Conservation (phyloP, 2,888 invertebrate species). For the Punctoribates punctum region DNA sequence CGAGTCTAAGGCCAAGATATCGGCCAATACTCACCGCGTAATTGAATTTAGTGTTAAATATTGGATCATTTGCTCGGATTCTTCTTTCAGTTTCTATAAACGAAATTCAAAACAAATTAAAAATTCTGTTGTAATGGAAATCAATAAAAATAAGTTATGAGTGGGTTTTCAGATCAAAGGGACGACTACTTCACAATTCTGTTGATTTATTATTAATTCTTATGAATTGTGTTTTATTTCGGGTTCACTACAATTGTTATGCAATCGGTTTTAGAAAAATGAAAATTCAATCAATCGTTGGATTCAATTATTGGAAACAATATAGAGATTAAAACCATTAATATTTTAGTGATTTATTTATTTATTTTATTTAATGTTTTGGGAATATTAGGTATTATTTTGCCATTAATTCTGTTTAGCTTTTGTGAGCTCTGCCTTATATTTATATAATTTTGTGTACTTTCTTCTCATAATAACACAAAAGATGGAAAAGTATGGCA, state of each 20-base stretch:
- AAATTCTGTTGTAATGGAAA: background rate
- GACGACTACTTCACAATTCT: background rate
- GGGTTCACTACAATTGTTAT: background rate
- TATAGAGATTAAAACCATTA: background rate
- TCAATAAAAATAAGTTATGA: background rate
- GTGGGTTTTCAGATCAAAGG: background rate
- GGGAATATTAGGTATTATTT: background rate
- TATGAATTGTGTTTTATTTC: no score
- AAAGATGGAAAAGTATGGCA: no score
- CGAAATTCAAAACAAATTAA: background rate
- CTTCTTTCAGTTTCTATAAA: conserved; percentile 86
- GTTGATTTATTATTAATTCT: background rate
- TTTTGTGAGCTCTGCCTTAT: no score
- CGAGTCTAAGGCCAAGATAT: background rate
- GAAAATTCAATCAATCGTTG: background rate
- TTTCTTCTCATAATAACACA: no score
- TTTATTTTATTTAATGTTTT: background rate
- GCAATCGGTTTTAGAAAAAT: background rate
- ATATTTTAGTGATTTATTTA: conserved; percentile 11
- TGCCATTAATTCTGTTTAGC: background rate
- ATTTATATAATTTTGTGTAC: no score
- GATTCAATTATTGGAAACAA: background rate
- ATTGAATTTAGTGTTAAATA: conserved; percentile 92
- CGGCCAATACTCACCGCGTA: conserved; percentile 81
- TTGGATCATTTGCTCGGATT: conserved; percentile 94